phyloP scores from a whole-genome alignment of 2,888 invertebrate genomes.

The Dryobota labecula region DNA sequence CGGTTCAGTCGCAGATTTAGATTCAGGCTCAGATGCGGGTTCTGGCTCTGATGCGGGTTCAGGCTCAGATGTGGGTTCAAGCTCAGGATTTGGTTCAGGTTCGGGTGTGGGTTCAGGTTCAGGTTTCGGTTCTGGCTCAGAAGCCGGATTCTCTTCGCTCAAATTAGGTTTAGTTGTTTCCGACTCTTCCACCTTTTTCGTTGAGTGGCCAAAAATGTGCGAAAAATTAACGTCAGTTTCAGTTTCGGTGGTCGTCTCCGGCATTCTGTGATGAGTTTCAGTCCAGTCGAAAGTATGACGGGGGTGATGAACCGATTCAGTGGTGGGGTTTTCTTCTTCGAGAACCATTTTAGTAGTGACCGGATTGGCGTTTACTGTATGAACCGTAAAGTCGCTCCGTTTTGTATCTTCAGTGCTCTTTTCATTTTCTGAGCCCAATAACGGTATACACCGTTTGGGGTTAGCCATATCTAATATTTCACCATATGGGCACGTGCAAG shows the following conservation, averaged over 20 bases:
- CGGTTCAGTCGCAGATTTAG: slow-evolving; percentile 66
- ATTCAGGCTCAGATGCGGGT: slow-evolving; percentile 65
- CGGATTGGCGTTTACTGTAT: slow-evolving; percentile 72
- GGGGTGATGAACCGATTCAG: slow-evolving; percentile 65
- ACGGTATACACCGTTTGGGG: slow-evolving; percentile 84
- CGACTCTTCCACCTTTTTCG: slow-evolving; percentile 64
- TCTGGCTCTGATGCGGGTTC: slow-evolving; percentile 36
- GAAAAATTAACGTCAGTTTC: slow-evolving; percentile 78
- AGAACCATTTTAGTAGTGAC: slow-evolving; percentile 72
- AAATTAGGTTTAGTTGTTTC: slow-evolving; percentile 58
- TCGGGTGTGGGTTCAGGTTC: slow-evolving; percentile 52
- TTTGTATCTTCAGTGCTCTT: slow-evolving; percentile 31
- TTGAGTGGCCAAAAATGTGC: slow-evolving; percentile 77
- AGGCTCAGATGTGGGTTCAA: slow-evolving; percentile 34
- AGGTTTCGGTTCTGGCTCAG: slow-evolving; percentile 50
- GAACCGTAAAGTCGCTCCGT: slow-evolving; percentile 66
- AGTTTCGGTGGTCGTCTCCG: slow-evolving; percentile 77
- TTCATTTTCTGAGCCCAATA: slow-evolving; percentile 72
- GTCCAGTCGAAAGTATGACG: slow-evolving; percentile 79
- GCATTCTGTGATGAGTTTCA: slow-evolving; percentile 72
- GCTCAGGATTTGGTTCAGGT: slow-evolving; percentile 57
- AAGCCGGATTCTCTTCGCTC: slow-evolving; percentile 62
- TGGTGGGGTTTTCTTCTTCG: slow-evolving; percentile 74
- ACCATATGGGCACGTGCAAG: slow-evolving; percentile 92
- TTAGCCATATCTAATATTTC: slow-evolving; percentile 81